Base-by-base conservation (phyloP, 1,140 invertebrate genomes). In the Eumaeus atala region DNA sequence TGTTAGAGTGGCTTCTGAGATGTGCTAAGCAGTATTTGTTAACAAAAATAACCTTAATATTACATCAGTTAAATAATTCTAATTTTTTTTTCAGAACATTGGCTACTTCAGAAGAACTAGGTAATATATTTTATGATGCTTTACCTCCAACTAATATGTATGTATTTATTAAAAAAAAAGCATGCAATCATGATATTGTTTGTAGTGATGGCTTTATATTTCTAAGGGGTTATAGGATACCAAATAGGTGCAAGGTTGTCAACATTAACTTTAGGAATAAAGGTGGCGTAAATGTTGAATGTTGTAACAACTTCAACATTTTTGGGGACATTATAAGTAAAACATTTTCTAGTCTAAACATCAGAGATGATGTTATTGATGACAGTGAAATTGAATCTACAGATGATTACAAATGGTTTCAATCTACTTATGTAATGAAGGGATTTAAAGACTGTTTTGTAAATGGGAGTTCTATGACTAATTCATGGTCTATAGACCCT, bases 401-500 rank as follows among this genome's bases (percentile, higher is more conserved):
- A 10, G 63, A 77, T 37, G 53, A 50, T 16, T 57, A 62, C 1
- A 73, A 68, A 57, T 86, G 82, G 82, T 86, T 75, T 60, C 80
- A 84, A 53, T 86, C 75, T 7, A 71, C 61, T 28, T 84, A 82
- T 72, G 64, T 86, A 9, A 82, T 86, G 79, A 86, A 84, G 62
- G 82, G 80, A 4, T 86, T 86, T 56, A 86, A 79, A 67, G 82
- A 86, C 57, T 86, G 80, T 51, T 38, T 78, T 51, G 68, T 84
- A 11, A 79, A 82, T 70, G 82, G 82, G 11, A 74, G 54, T 54
- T 85, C 82, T 40, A 66, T 85, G 11, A 81, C 77, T 3, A 84
- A 81, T 59, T 54, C 60, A 33, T 85, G 82, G 82, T 40, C 68
- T n/a, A 12, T 48, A 77, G 34, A 71, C 67, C 53, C 74, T 60